A percentile compares a stretch with the other conserved stretches of the same genome.
Evolutionary conservation across 2,797 vertebrate genomes (phyloP).

Genomic region (Oceanodroma leucorhoa): DNA sequence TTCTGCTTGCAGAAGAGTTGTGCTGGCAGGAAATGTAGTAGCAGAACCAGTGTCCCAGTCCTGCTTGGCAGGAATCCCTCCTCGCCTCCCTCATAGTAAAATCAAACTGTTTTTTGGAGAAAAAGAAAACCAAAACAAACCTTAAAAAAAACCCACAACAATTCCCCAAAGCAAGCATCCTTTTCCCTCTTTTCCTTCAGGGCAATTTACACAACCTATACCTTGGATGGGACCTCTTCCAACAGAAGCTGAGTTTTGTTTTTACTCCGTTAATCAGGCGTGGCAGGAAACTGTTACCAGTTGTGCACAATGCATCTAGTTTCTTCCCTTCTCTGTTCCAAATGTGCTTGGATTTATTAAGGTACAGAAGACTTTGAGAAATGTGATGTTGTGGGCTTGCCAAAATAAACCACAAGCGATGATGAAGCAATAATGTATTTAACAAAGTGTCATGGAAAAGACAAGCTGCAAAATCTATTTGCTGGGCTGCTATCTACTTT

Average conservation of each 20-base stretch:
- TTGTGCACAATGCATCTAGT: neutral
- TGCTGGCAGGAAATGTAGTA: neutral
- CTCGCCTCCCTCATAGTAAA: neutral
- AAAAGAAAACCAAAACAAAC: neutral
- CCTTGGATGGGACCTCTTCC: neutral
- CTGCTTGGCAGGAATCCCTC: neutral
- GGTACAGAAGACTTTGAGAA: conserved; percentile 16
- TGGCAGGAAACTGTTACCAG: conserved; percentile 50
- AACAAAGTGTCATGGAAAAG: conserved; percentile 5
- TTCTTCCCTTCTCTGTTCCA: conserved; percentile 22
- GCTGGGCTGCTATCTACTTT: neutral
- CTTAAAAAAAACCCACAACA: neutral
- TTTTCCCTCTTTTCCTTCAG: neutral
- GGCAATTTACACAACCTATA: conserved; percentile 20
- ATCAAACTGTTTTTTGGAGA: neutral
- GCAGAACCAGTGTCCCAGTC: neutral
- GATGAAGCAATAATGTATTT: conserved; percentile 39
- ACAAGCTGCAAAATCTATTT: neutral
- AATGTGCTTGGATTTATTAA: conserved; percentile 13
- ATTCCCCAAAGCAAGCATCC: neutral
- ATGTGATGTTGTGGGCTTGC: neutral
- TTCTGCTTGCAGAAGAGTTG: neutral
- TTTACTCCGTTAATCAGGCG: conserved; percentile 20
- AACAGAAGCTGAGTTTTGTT: conserved; percentile 12
- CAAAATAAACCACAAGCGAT: neutral